Evolutionary conservation across 1,140 invertebrate genomes (phyloP).

Genomic region (Pomacea maculata): DNA sequence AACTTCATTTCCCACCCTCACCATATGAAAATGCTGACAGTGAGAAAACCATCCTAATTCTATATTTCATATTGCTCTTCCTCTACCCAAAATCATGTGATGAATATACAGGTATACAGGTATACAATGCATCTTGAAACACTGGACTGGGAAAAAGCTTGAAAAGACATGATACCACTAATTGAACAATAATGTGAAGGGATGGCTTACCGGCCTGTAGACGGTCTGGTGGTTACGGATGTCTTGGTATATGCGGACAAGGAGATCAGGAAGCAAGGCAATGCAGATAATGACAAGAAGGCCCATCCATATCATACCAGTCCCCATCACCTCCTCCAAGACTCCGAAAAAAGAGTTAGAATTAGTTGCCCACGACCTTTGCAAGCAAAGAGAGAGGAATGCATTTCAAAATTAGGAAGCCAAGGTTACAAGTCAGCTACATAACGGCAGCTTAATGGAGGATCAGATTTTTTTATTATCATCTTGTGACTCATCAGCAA

Average conservation of each 20-base stretch:
- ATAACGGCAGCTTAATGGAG: neutral
- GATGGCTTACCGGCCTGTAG: conserved; percentile 22
- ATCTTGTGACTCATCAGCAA: too few relatives aligned
- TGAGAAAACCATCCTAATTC: too few relatives aligned
- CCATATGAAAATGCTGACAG: too few relatives aligned
- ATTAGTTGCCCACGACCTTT: conserved; percentile 49
- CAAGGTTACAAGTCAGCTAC: neutral
- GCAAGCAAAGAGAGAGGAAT: neutral
- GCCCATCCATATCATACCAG: conserved; percentile 72
- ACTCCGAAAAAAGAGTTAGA: conserved; percentile 71
- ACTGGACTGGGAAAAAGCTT: too few relatives aligned
- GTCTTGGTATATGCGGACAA: conserved; percentile 45
- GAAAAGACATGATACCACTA: too few relatives aligned
- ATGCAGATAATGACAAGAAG: conserved; percentile 69
- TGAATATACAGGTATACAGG: too few relatives aligned
- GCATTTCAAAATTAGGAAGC: neutral
- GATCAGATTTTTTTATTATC: neutral
- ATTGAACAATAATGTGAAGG: neutral
- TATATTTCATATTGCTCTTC: neutral
- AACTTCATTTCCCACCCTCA: too few relatives aligned
- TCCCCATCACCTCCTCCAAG: conserved; percentile 71
- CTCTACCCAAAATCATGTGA: neutral
- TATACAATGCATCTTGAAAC: too few relatives aligned
- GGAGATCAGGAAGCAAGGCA: conserved; percentile 72
- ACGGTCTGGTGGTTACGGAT: conserved; percentile 23